These are phyloP conservation scores for Myotis findleyi DNA, from an alignment of 2,797 vertebrate species.

Conservation along the genomic window DNA sequence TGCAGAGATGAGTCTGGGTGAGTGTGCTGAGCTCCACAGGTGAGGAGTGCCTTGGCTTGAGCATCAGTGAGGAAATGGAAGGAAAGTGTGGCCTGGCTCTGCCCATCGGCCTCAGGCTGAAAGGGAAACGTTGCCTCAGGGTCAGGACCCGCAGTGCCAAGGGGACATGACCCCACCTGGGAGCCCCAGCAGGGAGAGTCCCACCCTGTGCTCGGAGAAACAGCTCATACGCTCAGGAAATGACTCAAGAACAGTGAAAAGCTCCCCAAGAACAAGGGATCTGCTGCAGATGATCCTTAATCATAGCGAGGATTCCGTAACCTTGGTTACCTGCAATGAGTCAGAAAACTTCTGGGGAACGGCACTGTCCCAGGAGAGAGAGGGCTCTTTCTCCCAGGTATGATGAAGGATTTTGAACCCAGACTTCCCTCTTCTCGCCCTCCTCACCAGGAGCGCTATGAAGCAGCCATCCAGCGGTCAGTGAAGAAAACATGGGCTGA, in stretches of 20 bases:
- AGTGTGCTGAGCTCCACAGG: background rate
- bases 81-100: background rate
- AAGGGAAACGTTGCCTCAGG: background rate
- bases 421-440: background rate
- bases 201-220: constrained; percentile 36
- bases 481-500: constrained; percentile 98
- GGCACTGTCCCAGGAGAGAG: background rate
- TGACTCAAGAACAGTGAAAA: constrained; percentile 72
- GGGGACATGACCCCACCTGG: background rate
- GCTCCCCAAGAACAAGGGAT: constrained; percentile 56
- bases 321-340: constrained; percentile 58
- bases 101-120: background rate
- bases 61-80: background rate
- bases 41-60: background rate
- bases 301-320: constrained; percentile 36
- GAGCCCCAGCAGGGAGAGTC: constrained; percentile 2
- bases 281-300: constrained; percentile 18
- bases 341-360: constrained; percentile 1
- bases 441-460: constrained; percentile 93
- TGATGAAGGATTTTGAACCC: background rate
- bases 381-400: background rate
- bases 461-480: constrained; percentile 95
- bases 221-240: constrained; percentile 68
- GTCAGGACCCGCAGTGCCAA: constrained; percentile 31
- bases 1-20: background rate